A percentile compares a stretch with the other conserved stretches of the same genome.
Evolutionary conservation across 2,113 vertebrate species (phyloP).

Genomic region (Cariama cristata): DNA sequence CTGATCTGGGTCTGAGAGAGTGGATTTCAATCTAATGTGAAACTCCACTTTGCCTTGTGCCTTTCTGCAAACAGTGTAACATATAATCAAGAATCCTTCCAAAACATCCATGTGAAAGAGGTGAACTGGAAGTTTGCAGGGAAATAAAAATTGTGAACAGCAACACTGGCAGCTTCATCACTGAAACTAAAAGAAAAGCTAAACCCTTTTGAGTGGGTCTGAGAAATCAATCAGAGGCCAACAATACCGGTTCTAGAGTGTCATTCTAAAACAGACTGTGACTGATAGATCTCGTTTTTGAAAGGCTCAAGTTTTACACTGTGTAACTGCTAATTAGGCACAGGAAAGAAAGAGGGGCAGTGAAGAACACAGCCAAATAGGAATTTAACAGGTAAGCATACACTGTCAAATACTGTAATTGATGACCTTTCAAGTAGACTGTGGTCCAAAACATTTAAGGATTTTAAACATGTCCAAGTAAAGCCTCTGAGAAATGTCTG

Average conservation of each 20-base stretch:
- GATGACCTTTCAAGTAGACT: not conserved
- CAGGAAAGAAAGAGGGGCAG: not conserved
- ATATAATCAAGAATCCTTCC: not conserved
- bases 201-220: not conserved
- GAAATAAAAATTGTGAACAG: not conserved
- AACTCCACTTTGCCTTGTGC: not conserved
- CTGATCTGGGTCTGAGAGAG: not conserved
- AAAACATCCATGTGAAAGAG: not conserved
- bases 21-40: not conserved
- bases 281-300: not conserved
- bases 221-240: not conserved
- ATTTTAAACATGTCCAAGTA: not conserved
- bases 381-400: not conserved
- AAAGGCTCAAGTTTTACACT: not conserved
- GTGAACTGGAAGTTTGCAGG: not conserved
- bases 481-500: not conserved
- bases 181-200: not conserved
- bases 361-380: not conserved
- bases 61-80: not conserved
- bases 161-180: not conserved
- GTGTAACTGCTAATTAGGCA: not conserved
- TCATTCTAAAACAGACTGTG: not conserved
- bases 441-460: not conserved
- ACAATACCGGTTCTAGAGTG: not conserved
- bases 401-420: not conserved